Evolutionary conservation across 2,888 invertebrate species (phyloP).

Genomic region (Pollenia amentaria): DNA sequence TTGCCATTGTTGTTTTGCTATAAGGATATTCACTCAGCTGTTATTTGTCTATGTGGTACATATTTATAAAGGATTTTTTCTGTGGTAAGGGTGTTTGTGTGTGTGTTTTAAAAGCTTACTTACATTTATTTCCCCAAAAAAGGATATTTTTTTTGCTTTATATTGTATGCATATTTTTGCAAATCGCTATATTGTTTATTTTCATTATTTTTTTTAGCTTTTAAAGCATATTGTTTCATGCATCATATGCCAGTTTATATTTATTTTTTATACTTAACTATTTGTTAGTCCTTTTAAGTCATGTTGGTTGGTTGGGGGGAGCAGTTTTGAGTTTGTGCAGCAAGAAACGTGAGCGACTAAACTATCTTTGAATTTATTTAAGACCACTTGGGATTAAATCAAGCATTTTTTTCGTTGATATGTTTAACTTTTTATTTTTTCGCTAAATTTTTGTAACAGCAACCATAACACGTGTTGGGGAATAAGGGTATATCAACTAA

Average conservation of each 20-base stretch:
- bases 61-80: slow-evolving; percentile 57
- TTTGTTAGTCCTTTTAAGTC: background rate
- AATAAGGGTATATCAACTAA: too few species aligned
- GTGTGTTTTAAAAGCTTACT: slow-evolving; percentile 3
- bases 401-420: slow-evolving; percentile 71
- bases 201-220: slow-evolving; percentile 28
- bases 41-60: slow-evolving; percentile 68
- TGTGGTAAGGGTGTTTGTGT: slow-evolving; percentile 34
- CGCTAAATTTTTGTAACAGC: background rate
- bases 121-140: slow-evolving; percentile 2
- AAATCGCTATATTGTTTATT: slow-evolving; percentile 25
- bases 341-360: slow-evolving; percentile 76
- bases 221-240: slow-evolving; percentile 36
- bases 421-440: slow-evolving; percentile 66
- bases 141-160: background rate
- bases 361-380: slow-evolving; percentile 82
- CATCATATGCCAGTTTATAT: slow-evolving; percentile 63
- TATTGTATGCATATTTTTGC: background rate
- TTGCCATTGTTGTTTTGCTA: slow-evolving; percentile 13
- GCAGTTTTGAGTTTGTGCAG: slow-evolving; percentile 13
- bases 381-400: slow-evolving; percentile 80
- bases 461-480: too few species aligned
- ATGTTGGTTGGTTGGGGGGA: background rate
- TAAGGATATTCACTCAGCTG: slow-evolving; percentile 64
- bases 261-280: slow-evolving; percentile 2